Base-by-base conservation (phyloP, 1,140 invertebrate genomes). In the Phenacoccus solenopsis region DNA sequence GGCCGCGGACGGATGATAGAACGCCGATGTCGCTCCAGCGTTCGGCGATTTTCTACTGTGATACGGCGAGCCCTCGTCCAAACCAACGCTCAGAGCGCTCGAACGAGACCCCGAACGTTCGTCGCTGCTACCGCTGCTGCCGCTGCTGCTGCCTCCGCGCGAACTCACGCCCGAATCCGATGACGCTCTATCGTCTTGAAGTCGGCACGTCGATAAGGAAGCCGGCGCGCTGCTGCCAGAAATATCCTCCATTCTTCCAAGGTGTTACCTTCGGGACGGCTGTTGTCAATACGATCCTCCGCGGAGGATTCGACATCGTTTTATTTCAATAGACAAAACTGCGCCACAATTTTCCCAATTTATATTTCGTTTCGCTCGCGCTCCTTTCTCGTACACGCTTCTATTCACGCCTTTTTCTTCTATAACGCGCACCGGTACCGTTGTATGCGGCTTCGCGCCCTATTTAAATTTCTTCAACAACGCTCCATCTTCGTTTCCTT, bases 161-260 rank as follows among this genome's bases (percentile, higher is more conserved):
- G 83, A 84, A 78, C 86, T 87, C 80, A 86, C 83, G 76, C 85
- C 85, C 78, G 86, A 88, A 78, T 87, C 86, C 72, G 84, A 86
- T 68, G 84, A 83, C 77, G 81, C 80, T 74, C 82, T 80, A 49
- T 25, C 30, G 68, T 38, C 20, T 12, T 10, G 22, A 25, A 16
- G 25, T 5, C 38, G 59, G 10, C 20, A 25, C 22, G 5, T 20
- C 25, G 59, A 16, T 64, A 64, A 64, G 1, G 59, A 64, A 13
- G 25, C 10, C 21, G 59, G 59, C 21, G 16, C 59, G 25, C 59
- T 64, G 59, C 25, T 25, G 5, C 59, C 59, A 64, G 59, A 64
- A 27, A 25, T 25, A 64, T 64, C 59, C 59, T 64, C 25, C 59
- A 64, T 64, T 25, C 59, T 64, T 64, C 59, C 59, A 64, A 64